Base-by-base conservation (phyloP, 2,797 vertebrate genomes). In the Pristis pectinata region DNA sequence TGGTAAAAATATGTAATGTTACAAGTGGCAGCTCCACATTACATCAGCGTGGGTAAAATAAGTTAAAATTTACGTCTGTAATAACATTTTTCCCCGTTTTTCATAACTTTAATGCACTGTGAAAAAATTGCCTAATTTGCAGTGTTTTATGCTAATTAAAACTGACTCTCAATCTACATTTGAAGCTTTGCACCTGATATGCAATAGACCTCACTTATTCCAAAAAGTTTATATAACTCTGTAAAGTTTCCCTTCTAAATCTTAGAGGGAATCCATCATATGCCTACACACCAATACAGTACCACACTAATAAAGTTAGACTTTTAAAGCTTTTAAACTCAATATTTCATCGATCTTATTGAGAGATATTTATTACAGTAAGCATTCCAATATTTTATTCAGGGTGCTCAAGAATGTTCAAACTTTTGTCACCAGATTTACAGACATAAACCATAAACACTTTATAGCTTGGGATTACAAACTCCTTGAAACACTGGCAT, bases 11-110 rank as follows among this genome's bases (percentile, higher is more conserved):
- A 56, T 76, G 44, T 34, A 53, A 74, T 92, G 61, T 67, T 92
- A 27, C 4, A 76, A 76, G 67, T 94, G 92, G 92, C 27, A 94
- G 67, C 34, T 94, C 92, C 70, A 74, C 92, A 94, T 37, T 67
- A 92, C 89, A 41, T 24, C n/a, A 67, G 7, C 89, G 41, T 92
- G 64, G 59, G 37, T 64, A 22, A 61, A 17, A 41, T n/a, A n/a
- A 91, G 37, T 92, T 92, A n/a, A 76, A 56, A 49, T 49, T 76
- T 19, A 72, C 30, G 11, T 76, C 41, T 94, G 15, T 49, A 74
- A 76, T 30, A 59, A 53, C 53, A 61, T 15, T 56, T 89, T 89
- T 15, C 34, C 6, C 11, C 53, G 5, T 59, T n/a, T 19, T 59
- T 19, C 15, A 49, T 41, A 64, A 17, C 59, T 91, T n/a, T 41